These are phyloP conservation scores for Oryzias woworae DNA, from an alignment of 2,113 vertebrate genomes.

Conservation along the genomic window DNA sequence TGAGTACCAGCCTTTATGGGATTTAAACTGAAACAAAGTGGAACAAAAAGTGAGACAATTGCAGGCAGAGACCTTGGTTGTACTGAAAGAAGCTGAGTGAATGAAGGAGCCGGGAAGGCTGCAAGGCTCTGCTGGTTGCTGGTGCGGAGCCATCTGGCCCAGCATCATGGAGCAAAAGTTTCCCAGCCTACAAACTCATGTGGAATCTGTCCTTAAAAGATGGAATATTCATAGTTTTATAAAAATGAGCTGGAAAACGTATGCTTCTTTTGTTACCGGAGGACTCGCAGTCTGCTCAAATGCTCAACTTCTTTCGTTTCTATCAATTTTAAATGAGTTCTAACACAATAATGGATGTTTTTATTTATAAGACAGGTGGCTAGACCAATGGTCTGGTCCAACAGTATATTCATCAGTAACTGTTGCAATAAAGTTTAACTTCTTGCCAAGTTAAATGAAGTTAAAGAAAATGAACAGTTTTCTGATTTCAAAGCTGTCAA, in stretches of 20 bases:
- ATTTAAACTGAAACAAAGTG: conserved; percentile 41
- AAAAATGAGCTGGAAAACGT: conserved; percentile 1
- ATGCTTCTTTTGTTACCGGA: too few relatives aligned
- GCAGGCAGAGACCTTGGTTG: conserved; percentile 7
- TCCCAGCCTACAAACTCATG: conserved; percentile 45
- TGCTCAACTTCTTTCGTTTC: too few relatives aligned
- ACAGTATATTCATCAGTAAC: neutral
- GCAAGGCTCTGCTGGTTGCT: conserved; percentile 38
- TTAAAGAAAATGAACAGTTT: conserved; percentile 39
- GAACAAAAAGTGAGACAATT: conserved; percentile 31
- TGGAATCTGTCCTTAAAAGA: conserved; percentile 33
- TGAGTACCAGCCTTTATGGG: conserved; percentile 29
- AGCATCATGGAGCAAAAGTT: conserved; percentile 40
- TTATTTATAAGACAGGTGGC: neutral
- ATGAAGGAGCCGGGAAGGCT: conserved; percentile 37
- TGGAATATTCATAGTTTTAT: conserved; percentile 18
- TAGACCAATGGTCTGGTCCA: neutral
- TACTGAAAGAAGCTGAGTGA: conserved; percentile 32
- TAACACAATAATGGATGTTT: neutral
- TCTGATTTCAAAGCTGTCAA: conserved; percentile 34
- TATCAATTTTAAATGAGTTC: too few relatives aligned
- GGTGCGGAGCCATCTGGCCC: conserved; percentile 58
- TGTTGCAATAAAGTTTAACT: conserved; percentile 10
- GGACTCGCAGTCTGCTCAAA: too few relatives aligned
- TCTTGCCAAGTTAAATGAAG: conserved; percentile 17